phyloP scores from a whole-genome alignment of 2,888 invertebrate species.

The Cremastinae sp. region DNA sequence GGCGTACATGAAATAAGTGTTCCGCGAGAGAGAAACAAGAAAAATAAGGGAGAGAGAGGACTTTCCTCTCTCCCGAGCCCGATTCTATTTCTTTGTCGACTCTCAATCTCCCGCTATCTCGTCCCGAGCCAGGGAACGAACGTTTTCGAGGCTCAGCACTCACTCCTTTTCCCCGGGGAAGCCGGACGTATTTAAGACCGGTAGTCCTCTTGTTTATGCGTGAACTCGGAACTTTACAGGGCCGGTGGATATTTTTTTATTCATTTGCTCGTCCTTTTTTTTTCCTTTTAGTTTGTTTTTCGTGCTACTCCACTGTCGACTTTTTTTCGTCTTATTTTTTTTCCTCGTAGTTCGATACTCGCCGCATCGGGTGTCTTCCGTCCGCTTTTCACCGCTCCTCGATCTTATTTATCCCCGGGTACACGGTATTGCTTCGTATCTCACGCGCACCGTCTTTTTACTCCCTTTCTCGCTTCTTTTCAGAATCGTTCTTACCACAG shows the following conservation, averaged over 20 bases:
- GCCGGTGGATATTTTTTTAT: slow-evolving; percentile 28
- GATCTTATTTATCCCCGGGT: slow-evolving; percentile 49
- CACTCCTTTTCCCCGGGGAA: slow-evolving; percentile 63
- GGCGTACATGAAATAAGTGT: slow-evolving; percentile 43
- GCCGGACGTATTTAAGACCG: slow-evolving; percentile 73
- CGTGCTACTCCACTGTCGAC: too few species aligned
- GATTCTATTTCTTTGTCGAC: slow-evolving; percentile 52
- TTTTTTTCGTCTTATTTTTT: not conserved
- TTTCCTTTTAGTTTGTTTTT: slow-evolving; percentile 17
- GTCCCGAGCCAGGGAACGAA: slow-evolving; percentile 17
- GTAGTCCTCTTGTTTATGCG: slow-evolving; percentile 73
- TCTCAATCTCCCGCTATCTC: slow-evolving; percentile 57
- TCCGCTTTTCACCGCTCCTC: slow-evolving; percentile 57
- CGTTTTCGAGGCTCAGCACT: slow-evolving; percentile 60
- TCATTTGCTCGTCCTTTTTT: not conserved
- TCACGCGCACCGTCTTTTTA: slow-evolving; percentile 26
- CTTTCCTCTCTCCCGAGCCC: slow-evolving; percentile 26
- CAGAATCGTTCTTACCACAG: not conserved
- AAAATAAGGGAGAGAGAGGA: too few species aligned
- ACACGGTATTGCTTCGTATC: slow-evolving; percentile 8
- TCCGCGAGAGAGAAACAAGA: slow-evolving; percentile 16
- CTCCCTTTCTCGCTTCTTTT: slow-evolving; percentile 5
- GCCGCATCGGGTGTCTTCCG: slow-evolving; percentile 35
- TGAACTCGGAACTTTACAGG: slow-evolving; percentile 66
- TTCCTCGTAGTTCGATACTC: not conserved